Conservation (phyloP, 2,797 vertebrate genomes). For the Leuciscus waleckii region DNA sequence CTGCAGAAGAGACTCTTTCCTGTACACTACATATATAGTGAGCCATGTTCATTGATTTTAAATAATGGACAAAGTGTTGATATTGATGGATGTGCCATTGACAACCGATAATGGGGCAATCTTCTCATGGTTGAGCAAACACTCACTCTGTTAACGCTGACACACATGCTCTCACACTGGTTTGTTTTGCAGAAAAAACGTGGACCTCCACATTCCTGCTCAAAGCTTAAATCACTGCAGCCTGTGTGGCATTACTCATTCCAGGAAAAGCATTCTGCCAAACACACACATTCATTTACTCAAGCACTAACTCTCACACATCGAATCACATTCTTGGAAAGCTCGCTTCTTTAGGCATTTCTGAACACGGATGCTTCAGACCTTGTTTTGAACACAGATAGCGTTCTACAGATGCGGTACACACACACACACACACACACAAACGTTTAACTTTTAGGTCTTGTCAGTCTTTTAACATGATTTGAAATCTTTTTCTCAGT, state of each 20-base stretch:
- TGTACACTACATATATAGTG: constrained; percentile 15
- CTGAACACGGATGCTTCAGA: constrained; percentile 15
- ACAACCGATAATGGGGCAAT: constrained; percentile 38
- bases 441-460: constrained; percentile 3
- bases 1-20: not conserved
- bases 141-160: constrained; percentile 42
- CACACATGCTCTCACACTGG: constrained; percentile 62
- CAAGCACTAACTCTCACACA: constrained; percentile 47
- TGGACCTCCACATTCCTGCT: constrained; percentile 84
- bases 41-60: constrained; percentile 40
- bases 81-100: constrained; percentile 41
- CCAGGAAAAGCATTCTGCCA: constrained; percentile 74
- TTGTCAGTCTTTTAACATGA: not conserved
- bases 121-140: constrained; percentile 52
- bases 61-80: constrained; percentile 47
- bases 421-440: not conserved
- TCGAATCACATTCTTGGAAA: constrained; percentile 69
- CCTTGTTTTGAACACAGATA: constrained; percentile 4
- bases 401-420: not conserved
- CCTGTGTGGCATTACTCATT: constrained; percentile 82
- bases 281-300: constrained; percentile 53
- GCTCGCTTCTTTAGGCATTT: constrained; percentile 50
- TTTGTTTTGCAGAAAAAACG: constrained; percentile 80
- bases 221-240: constrained; percentile 83
- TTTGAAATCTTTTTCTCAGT: constrained; percentile 1